Evolutionary conservation across 2,888 invertebrate genomes (phyloP), one percentile per base, ranked within the genome.

Genomic region (Amblyjoppa proteus): DNA sequence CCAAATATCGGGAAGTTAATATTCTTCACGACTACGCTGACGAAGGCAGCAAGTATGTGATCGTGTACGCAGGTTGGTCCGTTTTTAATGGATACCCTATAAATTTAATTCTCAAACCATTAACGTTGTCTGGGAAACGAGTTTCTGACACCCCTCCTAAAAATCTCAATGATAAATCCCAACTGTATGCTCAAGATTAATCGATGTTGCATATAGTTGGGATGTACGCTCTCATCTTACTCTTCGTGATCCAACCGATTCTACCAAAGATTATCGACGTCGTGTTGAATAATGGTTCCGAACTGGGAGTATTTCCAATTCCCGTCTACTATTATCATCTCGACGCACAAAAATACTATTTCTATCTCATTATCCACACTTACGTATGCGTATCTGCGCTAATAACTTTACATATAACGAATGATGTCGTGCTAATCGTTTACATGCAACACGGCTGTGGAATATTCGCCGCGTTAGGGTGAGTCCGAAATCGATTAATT

Each of bases 21-120:
- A 53, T 82, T 70, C 81, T 82, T 53, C 81, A 76, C 34, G 70
- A 71, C 13, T 82, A 82, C 64, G 70, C 76, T 2, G 70, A 76
- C 3, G 51, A 53, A 2, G 71, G 76, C n/a, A 64, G 64, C 64
- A 76, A 66, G 28, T 28, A 76, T 1, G 71, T 70, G 53, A 70
- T 82, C 41, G 28, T 28, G 38, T 82, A 82, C 61, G 28, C 70
- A 70, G 81, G 81, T 82, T 76, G 20, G 20, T 20, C 20, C 20
- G 20, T 20, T 20, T 20, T 20, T 20, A 20, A 20, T 20, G 20
- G 20, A 20, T 20, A 20, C 20, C 20, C 20, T 20, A 20, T 20
- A 20, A 20, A 20, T 20, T 20, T 20, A 20, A 20, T 20, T 20
- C 20, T 20, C 20, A 20, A 20, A 20, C 20, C 20, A 20, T 20